Conservation (phyloP, 1,140 invertebrate genomes). For the Lamellibrachia luymesi region DNA sequence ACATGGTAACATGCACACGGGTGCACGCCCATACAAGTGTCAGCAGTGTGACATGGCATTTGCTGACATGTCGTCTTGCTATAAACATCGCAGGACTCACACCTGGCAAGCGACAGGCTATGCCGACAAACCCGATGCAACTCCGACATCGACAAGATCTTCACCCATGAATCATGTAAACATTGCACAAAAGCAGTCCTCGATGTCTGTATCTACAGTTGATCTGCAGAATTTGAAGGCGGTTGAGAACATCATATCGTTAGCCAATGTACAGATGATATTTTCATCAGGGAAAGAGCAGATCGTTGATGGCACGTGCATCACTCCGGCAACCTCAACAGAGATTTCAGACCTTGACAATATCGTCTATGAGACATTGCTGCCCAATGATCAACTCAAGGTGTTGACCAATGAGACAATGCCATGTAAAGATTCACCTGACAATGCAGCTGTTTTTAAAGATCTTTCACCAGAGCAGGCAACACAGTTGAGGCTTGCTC, state of each 20-base stretch:
- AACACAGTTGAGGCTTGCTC: not conserved
- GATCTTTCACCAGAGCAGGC: not conserved
- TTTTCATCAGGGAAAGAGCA: not conserved
- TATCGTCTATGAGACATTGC: not conserved
- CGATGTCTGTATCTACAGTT: not conserved
- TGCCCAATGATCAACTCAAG: not conserved
- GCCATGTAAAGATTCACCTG: not conserved
- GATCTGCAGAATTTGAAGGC: not conserved
- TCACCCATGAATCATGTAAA: not conserved
- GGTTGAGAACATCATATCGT: not conserved
- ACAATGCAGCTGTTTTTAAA: not conserved
- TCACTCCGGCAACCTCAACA: not conserved
- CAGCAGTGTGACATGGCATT: conserved; percentile 32
- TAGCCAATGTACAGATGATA: not conserved
- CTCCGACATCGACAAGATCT: not conserved
- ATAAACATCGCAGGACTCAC: conserved; percentile 49
- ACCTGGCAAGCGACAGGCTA: not conserved
- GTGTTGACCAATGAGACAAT: not conserved
- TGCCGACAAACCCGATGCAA: not conserved
- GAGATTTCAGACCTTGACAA: not conserved
- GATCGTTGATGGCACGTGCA: not conserved
- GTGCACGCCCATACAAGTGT: not conserved
- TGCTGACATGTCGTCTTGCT: conserved; percentile 50
- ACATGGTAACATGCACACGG: conserved; percentile 57
- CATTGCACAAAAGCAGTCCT: not conserved